A percentile compares a stretch with the other conserved stretches of the same genome.
These are phyloP conservation scores for Muscidifurax raptorellus DNA, from an alignment of 1,140 invertebrate genomes.

Conservation along the genomic window DNA sequence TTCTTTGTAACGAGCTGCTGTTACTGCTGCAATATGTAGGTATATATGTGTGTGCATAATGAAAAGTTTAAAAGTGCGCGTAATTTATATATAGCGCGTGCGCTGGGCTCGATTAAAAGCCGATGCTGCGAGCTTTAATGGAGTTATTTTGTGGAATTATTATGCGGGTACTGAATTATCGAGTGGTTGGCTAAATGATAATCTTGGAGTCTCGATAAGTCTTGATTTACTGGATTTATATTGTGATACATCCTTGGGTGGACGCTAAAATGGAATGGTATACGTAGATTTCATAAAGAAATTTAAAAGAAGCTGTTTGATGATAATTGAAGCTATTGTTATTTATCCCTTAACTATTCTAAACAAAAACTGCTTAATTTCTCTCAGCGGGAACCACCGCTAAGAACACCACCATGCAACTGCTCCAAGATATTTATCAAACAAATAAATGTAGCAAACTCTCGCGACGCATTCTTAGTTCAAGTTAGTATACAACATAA, in stretches of 20 bases:
- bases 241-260: too few relatives aligned
- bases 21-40: not conserved
- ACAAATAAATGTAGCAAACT: slow-evolving; percentile 8
- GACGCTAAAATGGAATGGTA: not conserved
- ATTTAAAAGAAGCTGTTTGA: too few relatives aligned
- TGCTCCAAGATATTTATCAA: not conserved
- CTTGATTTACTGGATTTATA: too few relatives aligned
- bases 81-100: slow-evolving; percentile 1
- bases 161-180: slow-evolving; percentile 10
- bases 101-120: not conserved
- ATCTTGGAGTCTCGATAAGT: not conserved
- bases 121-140: not conserved
- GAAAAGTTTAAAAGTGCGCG: not conserved
- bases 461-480: not conserved
- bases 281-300: not conserved
- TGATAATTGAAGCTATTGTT: too few relatives aligned
- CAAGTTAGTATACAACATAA: not conserved
- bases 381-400: too few relatives aligned
- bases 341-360: too few relatives aligned
- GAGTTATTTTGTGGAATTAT: not conserved
- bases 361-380: too few relatives aligned
- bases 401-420: too few relatives aligned
- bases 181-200: not conserved
- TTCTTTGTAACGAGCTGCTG: not conserved
- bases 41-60: not conserved